Conservation (phyloP, 2,113 vertebrate genomes). For the Callipepla californica region DNA sequence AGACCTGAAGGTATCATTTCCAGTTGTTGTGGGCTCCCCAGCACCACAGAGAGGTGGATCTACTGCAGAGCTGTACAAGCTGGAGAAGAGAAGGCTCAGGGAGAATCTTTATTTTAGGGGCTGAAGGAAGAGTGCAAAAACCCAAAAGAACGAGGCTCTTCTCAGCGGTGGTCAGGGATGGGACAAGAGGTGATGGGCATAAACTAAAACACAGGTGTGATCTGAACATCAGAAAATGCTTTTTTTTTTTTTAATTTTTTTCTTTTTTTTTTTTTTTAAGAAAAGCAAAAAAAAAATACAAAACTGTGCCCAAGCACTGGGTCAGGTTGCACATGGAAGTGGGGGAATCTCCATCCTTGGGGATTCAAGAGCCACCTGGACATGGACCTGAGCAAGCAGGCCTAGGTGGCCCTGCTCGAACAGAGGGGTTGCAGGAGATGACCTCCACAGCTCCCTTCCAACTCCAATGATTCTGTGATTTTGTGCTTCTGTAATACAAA, state of each 20-base stretch:
- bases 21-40: background rate
- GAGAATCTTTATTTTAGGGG: background rate
- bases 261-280: rapidly evolving
- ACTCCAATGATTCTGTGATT: slow-evolving; percentile 38
- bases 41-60: background rate
- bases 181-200: background rate
- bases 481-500: slow-evolving; percentile 64
- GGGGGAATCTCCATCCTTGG: slow-evolving; percentile 15
- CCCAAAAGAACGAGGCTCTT: background rate
- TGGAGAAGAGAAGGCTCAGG: background rate
- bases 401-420: slow-evolving; percentile 27
- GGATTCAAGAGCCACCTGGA: slow-evolving; percentile 34
- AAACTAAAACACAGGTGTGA: background rate
- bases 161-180: background rate
- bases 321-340: background rate
- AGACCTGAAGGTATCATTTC: rapidly evolving
- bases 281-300: background rate
- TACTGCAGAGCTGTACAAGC: background rate
- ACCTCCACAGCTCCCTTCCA: slow-evolving; percentile 46
- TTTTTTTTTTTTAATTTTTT: background rate
- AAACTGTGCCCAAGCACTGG: background rate
- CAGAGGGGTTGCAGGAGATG: background rate
- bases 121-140: background rate
- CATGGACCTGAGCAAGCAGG: background rate
- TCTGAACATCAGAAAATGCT: background rate